Evolutionary conservation across 2,797 vertebrate genomes (phyloP).

Genomic region (Spheniscus humboldti): DNA sequence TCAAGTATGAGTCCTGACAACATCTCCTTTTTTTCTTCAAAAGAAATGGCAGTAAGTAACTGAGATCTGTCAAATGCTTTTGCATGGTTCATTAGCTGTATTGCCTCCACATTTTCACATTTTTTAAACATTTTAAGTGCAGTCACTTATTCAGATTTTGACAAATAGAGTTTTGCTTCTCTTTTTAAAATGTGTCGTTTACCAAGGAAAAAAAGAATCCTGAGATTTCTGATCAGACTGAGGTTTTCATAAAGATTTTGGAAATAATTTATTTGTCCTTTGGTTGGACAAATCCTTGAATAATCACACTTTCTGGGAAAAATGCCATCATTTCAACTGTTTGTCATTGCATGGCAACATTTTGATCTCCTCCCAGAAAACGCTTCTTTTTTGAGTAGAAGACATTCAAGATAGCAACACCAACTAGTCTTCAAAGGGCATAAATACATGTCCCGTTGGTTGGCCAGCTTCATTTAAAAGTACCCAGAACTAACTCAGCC

Average conservation of each 20-base stretch:
- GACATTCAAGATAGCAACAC: not conserved
- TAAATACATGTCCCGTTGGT: not conserved
- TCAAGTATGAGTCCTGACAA: slow-evolving; percentile 31
- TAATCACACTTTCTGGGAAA: not conserved
- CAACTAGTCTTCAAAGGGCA: not conserved
- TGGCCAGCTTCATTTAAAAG: not conserved
- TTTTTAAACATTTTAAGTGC: slow-evolving; percentile 31
- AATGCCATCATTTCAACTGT: not conserved
- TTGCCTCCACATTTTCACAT: slow-evolving; percentile 50
- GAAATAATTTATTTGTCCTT: slow-evolving; percentile 21
- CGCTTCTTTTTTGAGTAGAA: not conserved
- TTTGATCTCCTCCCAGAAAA: not conserved
- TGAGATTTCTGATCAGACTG: not conserved
- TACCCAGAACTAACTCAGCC: not conserved
- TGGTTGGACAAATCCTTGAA: not conserved
- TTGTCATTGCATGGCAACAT: not conserved
- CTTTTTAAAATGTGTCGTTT: slow-evolving; percentile 25
- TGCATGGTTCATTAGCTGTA: slow-evolving; percentile 57
- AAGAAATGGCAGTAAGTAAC: slow-evolving; percentile 33
- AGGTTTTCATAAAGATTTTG: slow-evolving; percentile 4
- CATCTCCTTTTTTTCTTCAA: not conserved
- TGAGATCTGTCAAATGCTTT: slow-evolving; percentile 26
- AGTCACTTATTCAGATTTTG: slow-evolving; percentile 34
- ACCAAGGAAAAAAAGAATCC: not conserved
- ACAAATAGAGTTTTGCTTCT: slow-evolving; percentile 30